Evolutionary conservation across 2,797 vertebrate species (phyloP), one percentile per base, ranked within the genome.

Genomic region (Synaphobranchus kaupii): DNA sequence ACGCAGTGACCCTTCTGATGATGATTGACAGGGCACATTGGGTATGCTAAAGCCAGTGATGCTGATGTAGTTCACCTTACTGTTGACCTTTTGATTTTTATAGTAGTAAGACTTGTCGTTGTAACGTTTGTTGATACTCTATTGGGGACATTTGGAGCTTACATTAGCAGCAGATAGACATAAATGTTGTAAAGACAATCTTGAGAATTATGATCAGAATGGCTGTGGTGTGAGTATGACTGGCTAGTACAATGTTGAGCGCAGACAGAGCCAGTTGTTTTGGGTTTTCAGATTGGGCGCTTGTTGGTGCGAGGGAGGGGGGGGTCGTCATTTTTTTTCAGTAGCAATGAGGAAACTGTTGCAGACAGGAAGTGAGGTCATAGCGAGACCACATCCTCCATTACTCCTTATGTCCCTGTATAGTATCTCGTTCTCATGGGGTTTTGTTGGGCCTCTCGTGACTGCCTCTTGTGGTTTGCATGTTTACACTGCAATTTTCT

Each of bases 361-460:
- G 8, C 44, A 48, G 76, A n/a, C 76, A 80, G 22, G 76, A 80
- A 80, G 76, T 80, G 44, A 48, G 44, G 76, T 80, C 44, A 80
- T n/a, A 80, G 3, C 9, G 22, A 78, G 5, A 48, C 76, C 76
- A 80, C 76, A 47, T 80, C 89, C 86, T 76, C 39, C 78, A 1
- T 54, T 54, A 25, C n/a, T 60, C 28, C 15, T 22, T 87, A 20
- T 31, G n/a, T 86, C 56, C 22, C 15, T 39, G 82, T 83, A 83
- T 47, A 80, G 85, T 84, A 56, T 83, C 60, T 48, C 66, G 83
- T 78, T 85, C 81, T 88, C 88, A 81, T 89, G 83, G 81, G 86
- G 76, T 84, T 84, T 54, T 88, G 66, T 88, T 48, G n/a, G n/a
- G n/a, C n/a, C n/a, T n/a, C n/a, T n/a, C n/a, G 84, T 83, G 56